These are phyloP conservation scores for Coregonus sp. DNA, from an alignment of 2,797 vertebrate genomes.

Conservation along the genomic window DNA sequence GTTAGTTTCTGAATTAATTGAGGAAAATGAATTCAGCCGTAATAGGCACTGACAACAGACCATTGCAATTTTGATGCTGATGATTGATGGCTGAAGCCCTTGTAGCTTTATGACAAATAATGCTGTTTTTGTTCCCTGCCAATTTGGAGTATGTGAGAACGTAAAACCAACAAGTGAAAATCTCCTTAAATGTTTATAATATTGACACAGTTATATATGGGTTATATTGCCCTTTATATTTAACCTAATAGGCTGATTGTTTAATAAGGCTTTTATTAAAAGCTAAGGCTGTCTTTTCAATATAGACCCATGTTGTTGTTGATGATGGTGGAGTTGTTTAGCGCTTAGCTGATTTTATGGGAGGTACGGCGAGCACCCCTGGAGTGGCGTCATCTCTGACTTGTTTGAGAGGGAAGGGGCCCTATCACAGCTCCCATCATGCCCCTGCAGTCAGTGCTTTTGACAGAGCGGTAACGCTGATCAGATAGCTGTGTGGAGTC, in stretches of 20 bases:
- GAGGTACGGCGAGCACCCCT: slow-evolving; percentile 20
- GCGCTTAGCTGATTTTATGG: slow-evolving; percentile 23
- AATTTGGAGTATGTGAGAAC: slow-evolving; percentile 42
- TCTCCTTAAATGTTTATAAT: slow-evolving; percentile 2
- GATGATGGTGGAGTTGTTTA: not conserved
- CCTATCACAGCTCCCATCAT: slow-evolving; percentile 70
- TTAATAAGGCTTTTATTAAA: too few species aligned
- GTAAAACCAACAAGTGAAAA: not conserved
- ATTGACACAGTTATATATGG: too few species aligned
- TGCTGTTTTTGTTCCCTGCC: slow-evolving; percentile 57
- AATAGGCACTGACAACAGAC: slow-evolving; percentile 80
- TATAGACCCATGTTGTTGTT: not conserved
- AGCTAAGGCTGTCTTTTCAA: not conserved
- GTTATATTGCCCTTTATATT: not conserved
- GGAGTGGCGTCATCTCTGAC: slow-evolving; percentile 51
- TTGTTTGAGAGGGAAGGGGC: slow-evolving; percentile 42
- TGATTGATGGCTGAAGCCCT: slow-evolving; percentile 81
- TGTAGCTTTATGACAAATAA: slow-evolving; percentile 72
- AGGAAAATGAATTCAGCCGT: slow-evolving; percentile 82
- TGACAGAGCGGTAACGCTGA: slow-evolving; percentile 75
- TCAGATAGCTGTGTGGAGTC: slow-evolving; percentile 78
- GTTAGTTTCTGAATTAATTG: slow-evolving; percentile 83
- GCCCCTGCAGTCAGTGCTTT: slow-evolving; percentile 58
- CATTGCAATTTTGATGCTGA: slow-evolving; percentile 77
- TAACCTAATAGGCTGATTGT: not conserved